A percentile compares a stretch with the other conserved stretches of the same genome.
phyloP scores from a whole-genome alignment of 2,797 vertebrate species.

The Intellagama lesueurii region DNA sequence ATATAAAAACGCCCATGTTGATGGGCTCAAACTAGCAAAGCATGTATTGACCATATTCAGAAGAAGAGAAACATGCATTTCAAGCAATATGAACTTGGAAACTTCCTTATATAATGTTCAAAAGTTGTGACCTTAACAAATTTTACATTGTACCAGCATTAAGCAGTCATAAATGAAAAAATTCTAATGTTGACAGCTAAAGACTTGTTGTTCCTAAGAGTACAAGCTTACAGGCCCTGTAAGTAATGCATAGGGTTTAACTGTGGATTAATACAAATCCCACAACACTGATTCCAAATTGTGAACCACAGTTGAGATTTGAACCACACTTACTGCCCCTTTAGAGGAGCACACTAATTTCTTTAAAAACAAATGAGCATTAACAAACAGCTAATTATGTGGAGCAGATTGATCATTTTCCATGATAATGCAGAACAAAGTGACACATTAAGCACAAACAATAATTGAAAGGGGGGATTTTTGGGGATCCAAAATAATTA shows the following conservation, averaged over 20 bases:
- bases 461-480: neutral
- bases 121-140: neutral
- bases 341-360: neutral
- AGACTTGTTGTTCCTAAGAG: neutral
- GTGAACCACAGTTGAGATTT: neutral
- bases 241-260: neutral
- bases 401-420: neutral
- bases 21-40: constrained; percentile 30
- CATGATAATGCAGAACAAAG: neutral
- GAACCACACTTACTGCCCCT: neutral
- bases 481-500: no score
- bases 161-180: no score
- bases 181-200: neutral
- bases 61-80: constrained; percentile 38
- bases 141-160: no score
- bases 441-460: neutral
- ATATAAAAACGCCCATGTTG: constrained; percentile 44
- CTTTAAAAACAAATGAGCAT: neutral
- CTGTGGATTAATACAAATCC: neutral
- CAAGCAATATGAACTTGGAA: neutral
- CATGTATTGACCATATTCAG: constrained; percentile 14
- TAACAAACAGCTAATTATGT: no score
- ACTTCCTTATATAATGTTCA: no score
- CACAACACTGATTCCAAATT: neutral
- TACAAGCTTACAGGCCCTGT: neutral